A percentile compares a stretch with the other conserved stretches of the same genome.
These are phyloP conservation scores for Chionoecetes opilio DNA, from an alignment of 1,140 invertebrate species.

Conservation along the genomic window DNA sequence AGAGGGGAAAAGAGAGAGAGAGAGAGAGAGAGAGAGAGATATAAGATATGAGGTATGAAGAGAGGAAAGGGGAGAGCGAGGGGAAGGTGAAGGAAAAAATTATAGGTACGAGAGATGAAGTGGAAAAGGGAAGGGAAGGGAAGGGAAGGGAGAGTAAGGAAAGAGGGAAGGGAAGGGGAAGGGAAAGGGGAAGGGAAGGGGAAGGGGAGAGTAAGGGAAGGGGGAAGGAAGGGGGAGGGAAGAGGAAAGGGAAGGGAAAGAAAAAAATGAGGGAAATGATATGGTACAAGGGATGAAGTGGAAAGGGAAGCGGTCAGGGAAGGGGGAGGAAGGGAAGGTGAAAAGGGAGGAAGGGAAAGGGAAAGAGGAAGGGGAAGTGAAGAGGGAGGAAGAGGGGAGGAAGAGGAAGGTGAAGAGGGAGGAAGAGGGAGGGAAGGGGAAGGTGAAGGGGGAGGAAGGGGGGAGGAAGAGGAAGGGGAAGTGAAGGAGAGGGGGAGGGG, in stretches of 20 bases:
- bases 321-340: background rate
- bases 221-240: background rate
- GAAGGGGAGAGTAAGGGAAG: background rate
- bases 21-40: too few species aligned
- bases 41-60: too few species aligned
- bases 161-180: background rate
- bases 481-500: too few species aligned
- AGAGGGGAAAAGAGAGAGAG: background rate
- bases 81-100: too few species aligned
- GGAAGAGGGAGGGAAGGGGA: too few species aligned
- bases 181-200: background rate
- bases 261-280: background rate
- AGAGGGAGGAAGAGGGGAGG: too few species aligned
- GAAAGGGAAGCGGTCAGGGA: background rate
- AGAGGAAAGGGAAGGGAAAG: background rate
- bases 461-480: too few species aligned
- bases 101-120: background rate
- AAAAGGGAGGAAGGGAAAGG: background rate
- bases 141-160: background rate
- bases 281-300: background rate
- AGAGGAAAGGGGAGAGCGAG: background rate
- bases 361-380: too few species aligned
- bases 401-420: too few species aligned
- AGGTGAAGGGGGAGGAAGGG: too few species aligned
- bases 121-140: background rate